Conservation (phyloP, 2,797 vertebrate genomes). For the Euphonia xanthogaster region DNA sequence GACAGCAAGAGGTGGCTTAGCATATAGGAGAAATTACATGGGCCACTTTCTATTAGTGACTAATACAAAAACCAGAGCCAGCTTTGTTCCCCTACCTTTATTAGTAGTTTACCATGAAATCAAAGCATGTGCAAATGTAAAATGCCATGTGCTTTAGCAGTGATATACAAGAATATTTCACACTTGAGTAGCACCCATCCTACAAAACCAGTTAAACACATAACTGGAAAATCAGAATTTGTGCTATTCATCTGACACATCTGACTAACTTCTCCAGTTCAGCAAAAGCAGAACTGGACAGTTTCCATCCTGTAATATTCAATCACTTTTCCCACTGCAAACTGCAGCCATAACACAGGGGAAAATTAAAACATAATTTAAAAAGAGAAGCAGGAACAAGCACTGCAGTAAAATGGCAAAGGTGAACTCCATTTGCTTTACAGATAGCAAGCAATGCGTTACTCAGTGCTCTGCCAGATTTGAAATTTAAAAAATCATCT, state of each 20-base stretch:
- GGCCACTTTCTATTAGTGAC: not conserved
- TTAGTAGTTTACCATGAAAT: not conserved
- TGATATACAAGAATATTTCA: not conserved
- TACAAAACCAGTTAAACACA: not conserved
- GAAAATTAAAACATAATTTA: no score
- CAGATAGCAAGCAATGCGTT: not conserved
- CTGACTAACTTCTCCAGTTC: not conserved
- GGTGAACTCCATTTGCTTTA: not conserved
- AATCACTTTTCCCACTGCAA: not conserved
- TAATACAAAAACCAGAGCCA: not conserved
- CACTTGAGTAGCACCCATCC: not conserved
- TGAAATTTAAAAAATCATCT: not conserved
- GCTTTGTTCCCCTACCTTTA: not conserved
- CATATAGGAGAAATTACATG: not conserved
- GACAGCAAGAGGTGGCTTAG: not conserved
- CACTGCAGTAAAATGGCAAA: not conserved
- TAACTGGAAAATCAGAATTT: not conserved
- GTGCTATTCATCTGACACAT: not conserved
- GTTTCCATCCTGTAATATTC: not conserved
- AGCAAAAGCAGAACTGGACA: not conserved
- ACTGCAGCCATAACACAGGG: not conserved
- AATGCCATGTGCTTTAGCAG: not conserved
- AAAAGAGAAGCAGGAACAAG: not conserved
- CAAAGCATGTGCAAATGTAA: not conserved
- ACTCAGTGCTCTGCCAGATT: not conserved